These are phyloP conservation scores for Sebastes melanostomus DNA, from an alignment of 2,797 vertebrate genomes.

Conservation along the genomic window DNA sequence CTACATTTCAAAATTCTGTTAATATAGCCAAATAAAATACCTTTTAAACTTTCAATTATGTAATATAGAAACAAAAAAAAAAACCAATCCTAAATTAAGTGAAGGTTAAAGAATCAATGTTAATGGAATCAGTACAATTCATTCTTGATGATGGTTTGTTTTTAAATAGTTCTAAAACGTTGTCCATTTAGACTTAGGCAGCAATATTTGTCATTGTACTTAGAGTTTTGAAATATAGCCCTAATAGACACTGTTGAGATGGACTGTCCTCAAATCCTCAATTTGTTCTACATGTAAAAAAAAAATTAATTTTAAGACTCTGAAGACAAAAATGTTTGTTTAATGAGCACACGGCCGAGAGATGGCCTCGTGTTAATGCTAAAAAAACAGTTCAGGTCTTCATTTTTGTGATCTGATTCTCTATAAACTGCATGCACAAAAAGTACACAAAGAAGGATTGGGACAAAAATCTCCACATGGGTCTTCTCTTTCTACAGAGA, in stretches of 20 bases:
- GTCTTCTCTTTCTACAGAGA: constrained; percentile 89
- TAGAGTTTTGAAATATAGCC: constrained; percentile 99
- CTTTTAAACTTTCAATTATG: constrained; percentile 81
- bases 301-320: constrained; percentile 67
- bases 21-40: constrained; percentile 82
- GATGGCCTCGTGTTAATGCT: constrained; percentile 69
- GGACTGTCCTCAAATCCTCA: constrained; percentile 88
- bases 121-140: constrained; percentile 77
- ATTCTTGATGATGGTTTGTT: constrained; percentile 82
- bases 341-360: constrained; percentile 65
- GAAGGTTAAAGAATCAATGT: constrained; percentile 76
- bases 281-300: constrained; percentile 77
- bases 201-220: constrained; percentile 85
- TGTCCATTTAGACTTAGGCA: constrained; percentile 88
- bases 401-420: constrained; percentile 76
- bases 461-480: constrained; percentile 89
- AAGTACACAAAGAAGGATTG: constrained; percentile 83
- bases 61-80: constrained; percentile 78
- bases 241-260: constrained; percentile 96
- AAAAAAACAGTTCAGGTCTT: constrained; percentile 72
- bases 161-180: constrained; percentile 93
- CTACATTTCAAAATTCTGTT: constrained; percentile 99
- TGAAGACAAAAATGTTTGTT: constrained; percentile 74
- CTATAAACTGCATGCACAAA: constrained; percentile 84
- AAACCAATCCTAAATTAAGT: constrained; percentile 76